phyloP scores from a whole-genome alignment of 2,888 invertebrate genomes.

The Oxystoma pomonae region DNA sequence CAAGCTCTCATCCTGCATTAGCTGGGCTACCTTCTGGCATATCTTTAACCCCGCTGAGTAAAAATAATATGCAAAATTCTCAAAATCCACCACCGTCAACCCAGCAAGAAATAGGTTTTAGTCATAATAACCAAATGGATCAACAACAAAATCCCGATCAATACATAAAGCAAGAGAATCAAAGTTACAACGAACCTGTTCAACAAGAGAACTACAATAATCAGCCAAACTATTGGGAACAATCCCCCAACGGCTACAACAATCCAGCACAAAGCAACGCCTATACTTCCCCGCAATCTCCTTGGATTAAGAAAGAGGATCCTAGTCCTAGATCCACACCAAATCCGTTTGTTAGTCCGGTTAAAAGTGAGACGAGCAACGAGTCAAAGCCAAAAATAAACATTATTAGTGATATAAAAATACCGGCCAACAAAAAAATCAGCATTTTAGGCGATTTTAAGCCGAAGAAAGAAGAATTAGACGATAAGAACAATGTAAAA shows the following conservation, averaged over 20 bases:
- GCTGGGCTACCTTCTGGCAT: neutral
- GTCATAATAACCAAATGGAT: neutral
- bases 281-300: slow-evolving; percentile 32
- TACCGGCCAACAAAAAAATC: slow-evolving; percentile 43
- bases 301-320: slow-evolving; percentile 43
- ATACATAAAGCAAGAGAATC: slow-evolving; percentile 12
- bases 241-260: slow-evolving; percentile 7
- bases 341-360: slow-evolving; percentile 28
- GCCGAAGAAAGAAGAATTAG: slow-evolving; percentile 49
- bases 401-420: slow-evolving; percentile 46
- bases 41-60: neutral
- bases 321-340: slow-evolving; percentile 24
- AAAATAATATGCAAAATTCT: neutral
- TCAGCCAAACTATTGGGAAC: slow-evolving; percentile 28
- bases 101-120: neutral
- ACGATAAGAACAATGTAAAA: slow-evolving; percentile 51
- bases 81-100: neutral
- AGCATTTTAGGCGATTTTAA: slow-evolving; percentile 47
- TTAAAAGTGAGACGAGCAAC: slow-evolving; percentile 39
- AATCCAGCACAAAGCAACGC: neutral
- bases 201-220: slow-evolving; percentile 23
- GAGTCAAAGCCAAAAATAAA: slow-evolving; percentile 47
- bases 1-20: neutral
- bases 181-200: slow-evolving; percentile 19
- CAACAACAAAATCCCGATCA: no score